Base-by-base conservation (phyloP, 1,140 invertebrate species). In the Cylas formicarius region DNA sequence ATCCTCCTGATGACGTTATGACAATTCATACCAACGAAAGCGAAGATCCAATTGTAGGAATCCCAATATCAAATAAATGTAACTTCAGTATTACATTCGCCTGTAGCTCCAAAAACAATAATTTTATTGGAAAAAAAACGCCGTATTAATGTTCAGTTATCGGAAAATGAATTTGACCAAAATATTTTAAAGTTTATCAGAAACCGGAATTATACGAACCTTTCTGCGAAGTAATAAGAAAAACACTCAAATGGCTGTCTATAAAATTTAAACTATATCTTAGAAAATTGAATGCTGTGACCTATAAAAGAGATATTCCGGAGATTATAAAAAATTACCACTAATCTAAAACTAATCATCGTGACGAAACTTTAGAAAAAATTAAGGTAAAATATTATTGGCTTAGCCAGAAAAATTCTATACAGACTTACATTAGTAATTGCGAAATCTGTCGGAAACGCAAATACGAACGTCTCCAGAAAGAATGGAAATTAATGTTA, bases 311-410 rank as follows among this genome's bases (percentile, higher is more conserved):
- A 8, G 20, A 40, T 17, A 40, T 38, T 9, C 29, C 27, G 8
- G 27, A 34, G 22, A 42, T 42, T n/a, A 42, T 42, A n/a, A 6
- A 41, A 41, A 33, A 2, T 14, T 34, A 42, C 33, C 39, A 42
- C 18, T 11, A 42, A 42, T 9, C n/a, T 2, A 31, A 40, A 31
- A 40, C 37, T 17, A 40, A 40, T 29, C 28, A 42, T 16, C 28
- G 29, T 13, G 14, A 37, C 5, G 40, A 42, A 37, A 42, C 14
- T n/a, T n/a, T n/a, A n/a, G n/a, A n/a, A n/a, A n/a, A n/a, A n/a
- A n/a, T n/a, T n/a, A n/a, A n/a, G n/a, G n/a, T n/a, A n/a, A 48
- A 33, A 27, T 21, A 35, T 32, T 14, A 48, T 35, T 48, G 29
- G 31, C 46, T 23, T 10, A 44, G 44, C 13, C 10, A 2, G 14